phyloP scores from a whole-genome alignment of 2,888 invertebrate genomes.

The Eupithecia inturbata region DNA sequence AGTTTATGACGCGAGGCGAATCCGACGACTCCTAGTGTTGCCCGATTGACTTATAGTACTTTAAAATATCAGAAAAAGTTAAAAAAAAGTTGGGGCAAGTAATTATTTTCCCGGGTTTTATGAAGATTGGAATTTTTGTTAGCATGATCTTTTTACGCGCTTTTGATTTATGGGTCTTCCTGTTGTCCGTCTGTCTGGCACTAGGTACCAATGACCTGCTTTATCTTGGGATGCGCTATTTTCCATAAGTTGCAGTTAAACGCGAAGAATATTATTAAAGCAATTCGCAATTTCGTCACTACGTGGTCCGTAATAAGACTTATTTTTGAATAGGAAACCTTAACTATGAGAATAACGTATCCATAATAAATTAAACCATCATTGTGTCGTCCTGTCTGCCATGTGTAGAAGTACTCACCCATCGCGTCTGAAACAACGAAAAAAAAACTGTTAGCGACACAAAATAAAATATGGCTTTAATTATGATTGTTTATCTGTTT shows the following conservation, averaged over 20 bases:
- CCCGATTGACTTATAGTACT: conserved; percentile 80
- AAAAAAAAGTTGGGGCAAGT: conserved; percentile 56
- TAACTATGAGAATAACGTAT: background rate
- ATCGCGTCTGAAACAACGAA: conserved; percentile 90
- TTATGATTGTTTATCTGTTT: conserved; percentile 40
- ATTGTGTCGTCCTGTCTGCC: conserved; percentile 60
- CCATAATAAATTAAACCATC: background rate
- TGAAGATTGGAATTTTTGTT: conserved; percentile 81
- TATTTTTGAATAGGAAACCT: background rate
- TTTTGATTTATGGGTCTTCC: conserved; percentile 75
- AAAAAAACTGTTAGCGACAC: conserved; percentile 52
- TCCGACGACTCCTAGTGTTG: conserved; percentile 83
- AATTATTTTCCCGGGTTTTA: conserved; percentile 81
- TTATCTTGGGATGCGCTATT: conserved; percentile 20
- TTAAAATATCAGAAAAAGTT: conserved; percentile 36
- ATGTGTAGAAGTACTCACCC: conserved; percentile 85
- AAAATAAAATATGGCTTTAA: conserved; percentile 44
- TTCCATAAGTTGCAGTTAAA: conserved; percentile 1
- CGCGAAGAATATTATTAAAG: background rate
- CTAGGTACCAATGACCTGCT: conserved; percentile 13
- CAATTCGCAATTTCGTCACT: background rate
- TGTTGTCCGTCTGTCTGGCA: conserved; percentile 49
- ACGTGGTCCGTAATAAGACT: background rate
- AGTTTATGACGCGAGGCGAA: conserved; percentile 83
- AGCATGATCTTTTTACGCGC: conserved; percentile 71